These are phyloP conservation scores for Pardalotus punctatus DNA, from an alignment of 2,113 vertebrate species.

Conservation along the genomic window DNA sequence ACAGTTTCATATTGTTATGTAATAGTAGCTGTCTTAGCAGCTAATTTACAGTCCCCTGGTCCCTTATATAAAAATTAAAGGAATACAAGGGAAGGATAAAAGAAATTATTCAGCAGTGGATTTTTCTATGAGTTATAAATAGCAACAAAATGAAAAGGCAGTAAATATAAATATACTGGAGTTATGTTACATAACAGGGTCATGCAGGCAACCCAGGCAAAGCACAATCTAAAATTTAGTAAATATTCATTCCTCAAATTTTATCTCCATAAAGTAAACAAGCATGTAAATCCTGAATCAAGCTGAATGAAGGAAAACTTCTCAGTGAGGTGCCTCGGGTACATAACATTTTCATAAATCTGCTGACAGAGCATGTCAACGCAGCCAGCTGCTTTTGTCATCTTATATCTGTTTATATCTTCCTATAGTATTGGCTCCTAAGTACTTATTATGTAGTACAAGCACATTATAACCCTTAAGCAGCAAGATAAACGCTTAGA, in stretches of 20 bases:
- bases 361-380: not conserved
- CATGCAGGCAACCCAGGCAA: not conserved
- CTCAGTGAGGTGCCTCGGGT: not conserved
- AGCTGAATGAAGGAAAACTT: not conserved
- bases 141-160: not conserved
- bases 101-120: not conserved
- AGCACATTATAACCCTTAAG: not conserved
- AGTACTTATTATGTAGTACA: conserved; percentile 9
- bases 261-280: not conserved
- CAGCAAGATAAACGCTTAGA: not conserved
- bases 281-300: not conserved
- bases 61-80: not conserved
- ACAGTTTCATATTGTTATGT: not conserved
- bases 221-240: not conserved
- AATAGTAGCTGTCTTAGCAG: not conserved
- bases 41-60: not conserved
- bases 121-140: not conserved
- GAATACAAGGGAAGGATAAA: not conserved
- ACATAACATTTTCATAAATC: not conserved
- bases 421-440: not conserved
- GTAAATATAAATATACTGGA: not conserved
- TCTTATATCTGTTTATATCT: not conserved
- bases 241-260: conserved; percentile 2
- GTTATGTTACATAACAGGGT: not conserved
- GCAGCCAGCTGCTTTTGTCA: not conserved